phyloP scores from a whole-genome alignment of 2,888 invertebrate species.

The Nysson spinosus region DNA sequence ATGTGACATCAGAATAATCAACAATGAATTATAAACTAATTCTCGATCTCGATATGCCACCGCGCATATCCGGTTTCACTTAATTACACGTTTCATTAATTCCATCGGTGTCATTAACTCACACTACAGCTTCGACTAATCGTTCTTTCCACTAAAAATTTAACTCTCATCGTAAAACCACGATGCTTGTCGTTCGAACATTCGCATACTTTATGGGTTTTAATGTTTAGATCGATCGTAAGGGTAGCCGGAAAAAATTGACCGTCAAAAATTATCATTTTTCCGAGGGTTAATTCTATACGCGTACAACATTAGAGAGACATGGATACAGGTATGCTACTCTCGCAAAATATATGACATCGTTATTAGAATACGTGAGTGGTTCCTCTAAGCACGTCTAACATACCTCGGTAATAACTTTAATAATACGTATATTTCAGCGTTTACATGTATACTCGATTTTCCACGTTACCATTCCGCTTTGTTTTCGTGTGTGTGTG shows the following conservation, averaged over 20 bases:
- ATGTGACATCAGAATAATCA: too few relatives aligned
- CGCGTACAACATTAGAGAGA: slow-evolving; percentile 3
- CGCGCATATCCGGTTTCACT: too few relatives aligned
- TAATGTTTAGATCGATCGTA: not conserved
- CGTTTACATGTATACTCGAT: not conserved
- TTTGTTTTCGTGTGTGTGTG: not conserved
- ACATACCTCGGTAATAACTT: slow-evolving; percentile 23
- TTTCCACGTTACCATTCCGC: not conserved
- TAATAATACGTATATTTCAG: slow-evolving; percentile 30
- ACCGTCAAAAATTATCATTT: slow-evolving; percentile 12
- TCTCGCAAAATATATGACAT: slow-evolving; percentile 57
- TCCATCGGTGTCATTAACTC: too few relatives aligned
- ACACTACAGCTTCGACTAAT: too few relatives aligned
- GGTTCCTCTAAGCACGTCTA: slow-evolving; percentile 31
- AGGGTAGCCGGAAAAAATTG: slow-evolving; percentile 1
- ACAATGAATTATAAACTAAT: too few relatives aligned
- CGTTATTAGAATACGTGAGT: slow-evolving; percentile 34
- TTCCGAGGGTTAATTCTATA: slow-evolving; percentile 8
- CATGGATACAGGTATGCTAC: slow-evolving; percentile 31
- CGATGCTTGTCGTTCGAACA: not conserved
- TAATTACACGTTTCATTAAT: too few relatives aligned
- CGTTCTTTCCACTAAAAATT: too few relatives aligned
- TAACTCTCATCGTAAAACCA: too few relatives aligned
- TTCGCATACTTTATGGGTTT: not conserved
- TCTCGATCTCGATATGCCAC: too few relatives aligned